Percentiles rank a stretch among this genome's conserved stretches.
These are phyloP conservation scores for Heteropelma amictum DNA, from an alignment of 2,888 invertebrate genomes.

Conservation along the genomic window DNA sequence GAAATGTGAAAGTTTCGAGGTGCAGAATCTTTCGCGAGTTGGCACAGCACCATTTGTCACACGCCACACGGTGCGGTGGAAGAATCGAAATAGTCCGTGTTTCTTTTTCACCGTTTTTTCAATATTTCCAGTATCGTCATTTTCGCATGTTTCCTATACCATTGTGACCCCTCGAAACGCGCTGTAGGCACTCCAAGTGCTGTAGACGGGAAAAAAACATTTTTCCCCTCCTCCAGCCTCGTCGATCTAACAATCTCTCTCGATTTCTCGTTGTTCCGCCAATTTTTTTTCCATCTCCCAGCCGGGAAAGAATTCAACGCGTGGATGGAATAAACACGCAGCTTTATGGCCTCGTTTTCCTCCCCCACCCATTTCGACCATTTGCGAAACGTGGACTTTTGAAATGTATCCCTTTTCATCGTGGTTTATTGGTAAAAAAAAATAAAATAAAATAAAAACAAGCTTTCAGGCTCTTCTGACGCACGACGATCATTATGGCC, in stretches of 20 bases:
- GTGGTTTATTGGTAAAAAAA: conserved; percentile 13
- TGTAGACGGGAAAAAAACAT: no score
- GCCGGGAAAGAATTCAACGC: no score
- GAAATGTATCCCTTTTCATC: not conserved
- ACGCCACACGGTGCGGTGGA: conserved; percentile 45
- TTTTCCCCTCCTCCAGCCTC: conserved; percentile 14
- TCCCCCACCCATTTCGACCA: conserved; percentile 2
- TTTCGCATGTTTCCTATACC: conserved; percentile 9
- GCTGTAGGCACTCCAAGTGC: no score
- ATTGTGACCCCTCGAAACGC: conserved; percentile 24
- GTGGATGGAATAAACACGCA: no score
- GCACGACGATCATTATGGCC: no score
- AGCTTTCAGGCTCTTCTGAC: no score
- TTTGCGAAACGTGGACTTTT: not conserved
- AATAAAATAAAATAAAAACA: no score
- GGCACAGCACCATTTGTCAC: conserved; percentile 52
- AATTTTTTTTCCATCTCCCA: not conserved
- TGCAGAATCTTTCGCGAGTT: conserved; percentile 46
- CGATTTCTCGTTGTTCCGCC: conserved; percentile 25
- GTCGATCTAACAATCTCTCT: not conserved
- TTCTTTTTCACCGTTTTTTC: no score
- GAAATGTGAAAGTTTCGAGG: no score
- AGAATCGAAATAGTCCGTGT: no score
- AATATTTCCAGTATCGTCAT: conserved; percentile 50
- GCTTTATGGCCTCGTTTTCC: no score